Evolutionary conservation across 1,140 invertebrate genomes (phyloP).

Genomic region (Vollenhovia emeryi): DNA sequence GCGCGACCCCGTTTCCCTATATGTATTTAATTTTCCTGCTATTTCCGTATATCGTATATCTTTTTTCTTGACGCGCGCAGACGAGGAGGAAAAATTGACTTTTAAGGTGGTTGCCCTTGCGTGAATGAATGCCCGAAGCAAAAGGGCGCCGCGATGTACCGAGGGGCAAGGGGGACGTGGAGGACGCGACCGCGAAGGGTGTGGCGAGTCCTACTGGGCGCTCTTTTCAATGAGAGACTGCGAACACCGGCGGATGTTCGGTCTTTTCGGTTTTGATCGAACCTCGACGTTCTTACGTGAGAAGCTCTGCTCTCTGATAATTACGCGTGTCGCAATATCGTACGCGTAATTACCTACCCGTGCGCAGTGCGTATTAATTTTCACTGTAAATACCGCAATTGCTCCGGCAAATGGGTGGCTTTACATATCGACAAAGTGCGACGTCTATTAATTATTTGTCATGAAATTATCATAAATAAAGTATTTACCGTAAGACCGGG

Average conservation of each 20-base stretch:
- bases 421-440: background rate
- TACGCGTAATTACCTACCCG: background rate
- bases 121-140: conserved; percentile 57
- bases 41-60: conserved; percentile 21
- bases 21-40: conserved; percentile 1
- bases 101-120: conserved; percentile 42
- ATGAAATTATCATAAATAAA: background rate
- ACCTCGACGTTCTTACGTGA: background rate
- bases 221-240: conserved; percentile 45
- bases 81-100: conserved; percentile 41
- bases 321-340: background rate
- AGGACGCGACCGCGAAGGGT: conserved; percentile 37
- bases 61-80: background rate
- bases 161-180: background rate
- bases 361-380: background rate
- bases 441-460: conserved; percentile 1
- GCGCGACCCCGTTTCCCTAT: conserved; percentile 4
- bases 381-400: background rate
- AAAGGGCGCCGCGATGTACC: conserved; percentile 63
- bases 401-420: background rate
- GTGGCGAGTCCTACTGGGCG: conserved; percentile 34
- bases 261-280: conserved; percentile 34
- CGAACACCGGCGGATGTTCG: background rate
- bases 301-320: background rate
- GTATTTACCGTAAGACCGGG: background rate